Percentiles rank a stretch among this genome's conserved stretches.
Evolutionary conservation across 1,140 invertebrate species (phyloP).

Genomic region (Cydia fagiglandana): DNA sequence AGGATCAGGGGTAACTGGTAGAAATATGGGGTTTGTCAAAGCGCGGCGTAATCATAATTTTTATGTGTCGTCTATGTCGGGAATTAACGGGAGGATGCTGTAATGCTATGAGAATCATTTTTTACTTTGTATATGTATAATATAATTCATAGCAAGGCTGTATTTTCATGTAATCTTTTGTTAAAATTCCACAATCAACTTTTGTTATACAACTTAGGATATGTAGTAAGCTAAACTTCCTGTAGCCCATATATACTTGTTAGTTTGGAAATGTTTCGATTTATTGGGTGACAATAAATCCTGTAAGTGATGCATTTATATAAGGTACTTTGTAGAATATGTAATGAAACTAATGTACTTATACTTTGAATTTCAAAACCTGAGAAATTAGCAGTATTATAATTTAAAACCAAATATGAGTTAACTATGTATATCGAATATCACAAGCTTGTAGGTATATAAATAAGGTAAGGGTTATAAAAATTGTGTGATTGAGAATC

Average conservation of each 20-base stretch:
- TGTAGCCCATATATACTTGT: background rate
- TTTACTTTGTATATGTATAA: background rate
- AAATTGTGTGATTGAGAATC: no score
- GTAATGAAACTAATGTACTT: no score
- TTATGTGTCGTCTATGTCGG: conserved; percentile 48
- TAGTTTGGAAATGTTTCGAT: background rate
- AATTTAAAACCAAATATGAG: no score
- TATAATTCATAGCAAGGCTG: background rate
- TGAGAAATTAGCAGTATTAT: no score
- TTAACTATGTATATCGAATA: background rate
- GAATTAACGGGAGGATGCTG: background rate
- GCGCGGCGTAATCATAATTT: conserved; percentile 68
- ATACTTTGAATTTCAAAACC: no score
- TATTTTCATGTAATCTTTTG: background rate
- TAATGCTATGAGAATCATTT: background rate
- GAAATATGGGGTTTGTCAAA: conserved; percentile 67
- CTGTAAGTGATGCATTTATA: no score
- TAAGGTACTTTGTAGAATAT: no score
- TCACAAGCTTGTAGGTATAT: no score
- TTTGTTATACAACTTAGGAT: no score
- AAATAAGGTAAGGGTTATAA: no score
- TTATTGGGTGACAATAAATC: no score
- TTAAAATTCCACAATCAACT: background rate
- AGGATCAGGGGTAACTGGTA: conserved; percentile 53
- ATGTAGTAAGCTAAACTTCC: background rate